Evolutionary conservation across 2,797 vertebrate genomes (phyloP).

Genomic region (Eleutherodactylus coqui): DNA sequence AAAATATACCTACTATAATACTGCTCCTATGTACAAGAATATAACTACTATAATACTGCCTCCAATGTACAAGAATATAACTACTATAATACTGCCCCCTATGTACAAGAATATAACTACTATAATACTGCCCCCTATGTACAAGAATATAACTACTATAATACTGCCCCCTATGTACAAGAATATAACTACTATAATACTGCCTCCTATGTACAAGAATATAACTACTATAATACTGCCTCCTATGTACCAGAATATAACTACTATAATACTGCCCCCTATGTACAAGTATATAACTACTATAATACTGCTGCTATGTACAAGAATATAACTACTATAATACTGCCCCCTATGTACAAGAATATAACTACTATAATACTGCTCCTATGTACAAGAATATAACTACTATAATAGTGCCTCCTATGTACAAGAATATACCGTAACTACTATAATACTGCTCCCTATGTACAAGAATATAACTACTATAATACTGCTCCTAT

Average conservation of each 20-base stretch:
- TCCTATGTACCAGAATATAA: too few relatives aligned
- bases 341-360: too few relatives aligned
- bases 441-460: neutral
- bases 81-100: too few relatives aligned
- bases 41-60: slow-evolving; percentile 3
- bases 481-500: too few relatives aligned
- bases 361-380: neutral
- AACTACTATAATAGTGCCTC: neutral
- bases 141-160: neutral
- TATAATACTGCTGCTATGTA: too few relatives aligned
- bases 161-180: too few relatives aligned
- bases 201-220: neutral
- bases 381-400: neutral
- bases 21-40: neutral
- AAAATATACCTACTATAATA: neutral
- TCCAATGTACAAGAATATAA: neutral
- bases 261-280: too few relatives aligned
- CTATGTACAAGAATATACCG: slow-evolving; percentile 1
- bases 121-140: neutral
- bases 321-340: too few relatives aligned
- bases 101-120: too few relatives aligned
- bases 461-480: too few relatives aligned
- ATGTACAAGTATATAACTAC: neutral
- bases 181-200: neutral
- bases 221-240: neutral